Conservation (phyloP, 2,797 vertebrate genomes). For the Molothrus aeneus region DNA sequence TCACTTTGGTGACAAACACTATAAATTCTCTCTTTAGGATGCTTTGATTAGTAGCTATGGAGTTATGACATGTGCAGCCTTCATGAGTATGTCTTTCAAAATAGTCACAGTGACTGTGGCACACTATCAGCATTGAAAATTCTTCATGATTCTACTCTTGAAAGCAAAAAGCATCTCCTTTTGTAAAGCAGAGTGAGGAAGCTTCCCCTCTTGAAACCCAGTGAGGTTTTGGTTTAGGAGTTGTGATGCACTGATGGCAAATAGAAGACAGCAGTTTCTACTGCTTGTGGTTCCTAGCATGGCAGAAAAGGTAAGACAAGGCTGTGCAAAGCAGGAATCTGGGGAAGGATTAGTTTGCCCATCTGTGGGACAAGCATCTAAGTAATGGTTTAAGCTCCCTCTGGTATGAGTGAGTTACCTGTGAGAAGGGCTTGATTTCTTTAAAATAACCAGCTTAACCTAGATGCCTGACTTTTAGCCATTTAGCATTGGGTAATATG, state of each 20-base stretch:
- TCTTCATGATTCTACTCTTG: not conserved
- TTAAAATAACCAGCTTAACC: not conserved
- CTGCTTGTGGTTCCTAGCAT: not conserved
- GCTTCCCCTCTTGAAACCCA: not conserved
- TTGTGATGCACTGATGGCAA: not conserved
- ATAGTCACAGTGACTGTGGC: not conserved
- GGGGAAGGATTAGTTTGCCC: not conserved
- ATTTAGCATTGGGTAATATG: not conserved
- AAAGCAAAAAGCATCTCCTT: not conserved
- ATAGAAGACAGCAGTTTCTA: not conserved
- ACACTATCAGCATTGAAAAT: not conserved
- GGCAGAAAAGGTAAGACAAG: not conserved
- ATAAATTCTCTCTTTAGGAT: not conserved
- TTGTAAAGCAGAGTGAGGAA: not conserved
- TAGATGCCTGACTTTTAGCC: not conserved
- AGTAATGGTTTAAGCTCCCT: not conserved
- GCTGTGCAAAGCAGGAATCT: not conserved
- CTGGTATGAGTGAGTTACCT: not conserved
- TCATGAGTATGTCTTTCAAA: not conserved
- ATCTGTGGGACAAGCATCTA: not conserved
- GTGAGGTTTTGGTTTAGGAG: not conserved
- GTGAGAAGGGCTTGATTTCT: not conserved
- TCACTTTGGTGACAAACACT: not conserved
- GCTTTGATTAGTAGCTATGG: not conserved
- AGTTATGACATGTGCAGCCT: not conserved